Percentiles rank a stretch among this genome's conserved stretches.
Conservation (phyloP, 2,888 invertebrate species). For the Folsomia candida region DNA sequence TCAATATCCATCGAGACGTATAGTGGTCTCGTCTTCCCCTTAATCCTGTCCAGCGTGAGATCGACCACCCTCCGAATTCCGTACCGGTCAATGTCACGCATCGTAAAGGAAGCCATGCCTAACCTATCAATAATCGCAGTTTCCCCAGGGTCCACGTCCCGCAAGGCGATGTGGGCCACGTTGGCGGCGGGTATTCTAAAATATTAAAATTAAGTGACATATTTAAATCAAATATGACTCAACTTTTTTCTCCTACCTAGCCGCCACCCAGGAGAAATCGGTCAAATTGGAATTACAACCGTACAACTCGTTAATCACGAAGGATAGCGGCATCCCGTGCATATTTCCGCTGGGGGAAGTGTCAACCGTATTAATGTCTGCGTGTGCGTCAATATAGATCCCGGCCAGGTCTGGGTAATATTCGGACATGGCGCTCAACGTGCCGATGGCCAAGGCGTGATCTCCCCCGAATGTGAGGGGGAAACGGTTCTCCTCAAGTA, state of each 20-base stretch:
- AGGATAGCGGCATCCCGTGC: conserved; percentile 59
- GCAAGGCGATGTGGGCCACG: conserved; percentile 57
- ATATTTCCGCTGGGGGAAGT: conserved; percentile 56
- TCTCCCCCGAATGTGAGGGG: conserved; percentile 57
- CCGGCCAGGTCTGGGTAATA: conserved; percentile 54
- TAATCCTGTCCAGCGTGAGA: conserved; percentile 69
- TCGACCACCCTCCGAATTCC: conserved; percentile 75
- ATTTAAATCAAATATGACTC: no score
- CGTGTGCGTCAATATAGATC: conserved; percentile 59
- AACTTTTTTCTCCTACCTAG: conserved; percentile 23
- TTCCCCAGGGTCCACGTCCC: conserved; percentile 55
- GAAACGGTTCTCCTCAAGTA: conserved; percentile 44
- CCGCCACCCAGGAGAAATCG: conserved; percentile 36
- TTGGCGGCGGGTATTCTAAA: conserved; percentile 54
- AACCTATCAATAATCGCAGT: conserved; percentile 70
- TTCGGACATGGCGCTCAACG: conserved; percentile 52
- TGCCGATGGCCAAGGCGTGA: conserved; percentile 58
- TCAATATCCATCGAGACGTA: conserved; percentile 74
- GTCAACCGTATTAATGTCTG: no score
- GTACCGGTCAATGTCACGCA: conserved; percentile 76
- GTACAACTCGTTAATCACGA: conserved; percentile 54
- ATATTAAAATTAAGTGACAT: no score
- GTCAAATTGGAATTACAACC: conserved; percentile 24
- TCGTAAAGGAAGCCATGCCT: conserved; percentile 75
- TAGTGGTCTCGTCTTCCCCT: conserved; percentile 66